Evolutionary conservation across 1,140 invertebrate genomes (phyloP).

Genomic region (Neotoxoptera formosana): DNA sequence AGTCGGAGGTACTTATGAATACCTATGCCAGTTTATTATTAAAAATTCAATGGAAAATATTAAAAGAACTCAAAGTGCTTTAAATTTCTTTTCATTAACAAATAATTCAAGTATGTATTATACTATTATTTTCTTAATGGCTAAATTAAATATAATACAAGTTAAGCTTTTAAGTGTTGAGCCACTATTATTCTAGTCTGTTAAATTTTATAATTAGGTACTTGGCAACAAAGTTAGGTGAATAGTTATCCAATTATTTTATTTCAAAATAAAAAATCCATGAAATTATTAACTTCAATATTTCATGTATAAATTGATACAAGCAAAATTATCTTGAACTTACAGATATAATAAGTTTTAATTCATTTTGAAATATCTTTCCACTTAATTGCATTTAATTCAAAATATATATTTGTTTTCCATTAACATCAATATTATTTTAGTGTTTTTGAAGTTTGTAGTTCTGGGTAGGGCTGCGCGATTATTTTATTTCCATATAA

Average conservation of each 20-base stretch:
- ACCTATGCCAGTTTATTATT: conserved; percentile 35
- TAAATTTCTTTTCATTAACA: neutral
- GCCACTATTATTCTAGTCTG: neutral
- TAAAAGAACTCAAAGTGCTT: conserved; percentile 32
- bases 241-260: neutral
- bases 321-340: neutral
- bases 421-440: neutral
- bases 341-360: neutral
- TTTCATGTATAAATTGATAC: neutral
- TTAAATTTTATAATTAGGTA: neutral
- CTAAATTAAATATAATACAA: neutral
- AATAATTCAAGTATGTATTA: conserved; percentile 15
- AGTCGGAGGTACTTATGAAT: conserved; percentile 35
- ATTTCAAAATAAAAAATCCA: neutral
- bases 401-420: no score
- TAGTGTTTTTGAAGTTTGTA: neutral
- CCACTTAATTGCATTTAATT: no score
- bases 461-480: no score
- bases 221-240: neutral
- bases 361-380: no score
- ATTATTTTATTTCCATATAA: no score
- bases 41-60: conserved; percentile 38
- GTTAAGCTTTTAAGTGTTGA: no score
- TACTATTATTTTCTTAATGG: neutral
- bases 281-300: neutral